Base-by-base conservation (phyloP, 2,797 vertebrate genomes). In the Pseudomugil tenellus region DNA sequence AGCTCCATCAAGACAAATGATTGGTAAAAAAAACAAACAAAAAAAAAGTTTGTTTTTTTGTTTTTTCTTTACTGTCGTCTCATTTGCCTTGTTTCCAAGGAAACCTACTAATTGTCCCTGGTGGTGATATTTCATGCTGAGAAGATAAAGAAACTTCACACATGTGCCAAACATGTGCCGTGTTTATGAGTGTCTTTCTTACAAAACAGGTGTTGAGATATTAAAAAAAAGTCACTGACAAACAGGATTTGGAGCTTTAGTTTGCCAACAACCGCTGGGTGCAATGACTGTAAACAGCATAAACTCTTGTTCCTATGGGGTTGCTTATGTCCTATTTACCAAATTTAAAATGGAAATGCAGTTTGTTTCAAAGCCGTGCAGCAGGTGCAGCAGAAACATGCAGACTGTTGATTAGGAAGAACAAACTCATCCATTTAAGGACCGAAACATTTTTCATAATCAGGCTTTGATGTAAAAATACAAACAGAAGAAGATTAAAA, bases 51-150 rank as follows among this genome's bases (percentile, higher is more conserved):
- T 51, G 48, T 31, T 31, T 53, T 60, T 63, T 12, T 35, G 6
- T 39, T 32, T 65, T 57, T 46, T 21, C 31, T 56, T 31, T 57
- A 41, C 61, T 53, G 55, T 74, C 59, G 57, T 59, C 73, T 71
- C 31, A 35, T 78, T 73, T 68, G 32, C 56, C 54, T 53, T 11
- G 80, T 85, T 85, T 81, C 80, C 77, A 74, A 29, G 75, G 84
- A 81, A 83, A 85, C 76, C 1, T 58, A 64, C 46, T 61, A 51
- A 28, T 71, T 74, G 53, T 39, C 52, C 37, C 56, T 61, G 73
- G 69, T 52, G 61, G 31, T 66, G 43, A 8, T 31, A 25, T 51
- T 41, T 46, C 61, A 32, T 32, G n/a, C 59, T 31, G 54, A 0
- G 29, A 55, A 32, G 57, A 68, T 60, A 26, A 63, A 23, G 43